Conservation (phyloP, 2,113 vertebrate genomes). For the Piaya cayana region DNA sequence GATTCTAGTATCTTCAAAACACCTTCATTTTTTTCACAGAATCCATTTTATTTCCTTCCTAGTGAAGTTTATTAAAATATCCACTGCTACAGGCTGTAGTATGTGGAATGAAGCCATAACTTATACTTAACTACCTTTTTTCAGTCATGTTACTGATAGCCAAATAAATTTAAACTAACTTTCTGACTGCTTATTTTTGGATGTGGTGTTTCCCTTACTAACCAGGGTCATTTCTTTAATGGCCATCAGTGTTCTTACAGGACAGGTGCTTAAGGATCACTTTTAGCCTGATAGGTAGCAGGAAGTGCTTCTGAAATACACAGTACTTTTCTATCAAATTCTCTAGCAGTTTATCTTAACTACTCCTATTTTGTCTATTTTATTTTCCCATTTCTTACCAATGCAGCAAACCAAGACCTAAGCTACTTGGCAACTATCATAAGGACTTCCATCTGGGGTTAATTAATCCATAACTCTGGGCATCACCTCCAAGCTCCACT, state of each 20-base stretch:
- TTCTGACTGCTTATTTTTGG: not conserved
- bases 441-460: not conserved
- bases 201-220: not conserved
- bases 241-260: not conserved
- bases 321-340: not conserved
- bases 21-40: constrained; percentile 41
- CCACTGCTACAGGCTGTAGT: not conserved
- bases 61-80: constrained; percentile 57
- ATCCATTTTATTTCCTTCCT: constrained; percentile 53
- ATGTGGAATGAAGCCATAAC: not conserved
- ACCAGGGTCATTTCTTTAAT: not conserved
- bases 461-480: not conserved
- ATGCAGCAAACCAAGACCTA: not conserved
- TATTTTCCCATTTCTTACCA: not conserved
- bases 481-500: not conserved
- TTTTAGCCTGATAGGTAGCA: not conserved
- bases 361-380: not conserved
- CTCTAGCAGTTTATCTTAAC: not conserved
- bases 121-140: constrained; percentile 44
- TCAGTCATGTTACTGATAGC: not conserved
- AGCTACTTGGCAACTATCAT: not conserved
- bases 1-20: constrained; percentile 40
- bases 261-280: not conserved
- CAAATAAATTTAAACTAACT: constrained; percentile 1
- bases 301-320: not conserved